Evolutionary conservation across 2,888 invertebrate genomes (phyloP).

Genomic region (Pachydiplax longipennis): DNA sequence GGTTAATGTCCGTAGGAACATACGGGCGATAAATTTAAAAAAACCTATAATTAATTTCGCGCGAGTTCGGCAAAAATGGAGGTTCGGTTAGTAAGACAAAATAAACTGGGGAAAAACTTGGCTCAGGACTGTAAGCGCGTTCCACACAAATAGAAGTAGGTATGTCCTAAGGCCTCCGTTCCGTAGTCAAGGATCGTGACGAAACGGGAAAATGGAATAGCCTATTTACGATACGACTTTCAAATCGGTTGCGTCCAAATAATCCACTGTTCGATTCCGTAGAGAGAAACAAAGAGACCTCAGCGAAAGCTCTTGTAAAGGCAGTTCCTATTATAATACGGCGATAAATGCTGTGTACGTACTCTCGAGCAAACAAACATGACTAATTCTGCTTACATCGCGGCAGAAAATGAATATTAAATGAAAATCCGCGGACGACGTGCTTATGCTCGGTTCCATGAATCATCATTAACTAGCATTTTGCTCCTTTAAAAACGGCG

Average conservation of each 20-base stretch:
- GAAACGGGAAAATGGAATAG: background rate
- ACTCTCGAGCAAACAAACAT: too few species aligned
- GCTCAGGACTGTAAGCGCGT: background rate
- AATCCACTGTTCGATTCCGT: too few species aligned
- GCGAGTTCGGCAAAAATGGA: background rate
- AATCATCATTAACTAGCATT: too few species aligned
- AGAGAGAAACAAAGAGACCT: too few species aligned
- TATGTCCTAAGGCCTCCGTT: background rate
- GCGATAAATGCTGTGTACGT: too few species aligned
- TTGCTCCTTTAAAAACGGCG: too few species aligned
- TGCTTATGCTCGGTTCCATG: too few species aligned
- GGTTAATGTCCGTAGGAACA: background rate
- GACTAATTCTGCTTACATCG: too few species aligned
- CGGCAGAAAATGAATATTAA: too few species aligned
- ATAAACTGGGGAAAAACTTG: background rate
- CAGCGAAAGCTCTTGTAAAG: too few species aligned
- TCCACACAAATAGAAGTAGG: background rate
- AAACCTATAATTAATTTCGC: background rate
- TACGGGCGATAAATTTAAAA: background rate
- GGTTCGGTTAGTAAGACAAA: background rate
- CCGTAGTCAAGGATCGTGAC: background rate
- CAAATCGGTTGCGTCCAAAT: background rate
- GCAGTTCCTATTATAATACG: too few species aligned
- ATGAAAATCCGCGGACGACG: too few species aligned
- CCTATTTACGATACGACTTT: background rate